Conservation (phyloP, 2,113 vertebrate species). For the Esox niger region DNA sequence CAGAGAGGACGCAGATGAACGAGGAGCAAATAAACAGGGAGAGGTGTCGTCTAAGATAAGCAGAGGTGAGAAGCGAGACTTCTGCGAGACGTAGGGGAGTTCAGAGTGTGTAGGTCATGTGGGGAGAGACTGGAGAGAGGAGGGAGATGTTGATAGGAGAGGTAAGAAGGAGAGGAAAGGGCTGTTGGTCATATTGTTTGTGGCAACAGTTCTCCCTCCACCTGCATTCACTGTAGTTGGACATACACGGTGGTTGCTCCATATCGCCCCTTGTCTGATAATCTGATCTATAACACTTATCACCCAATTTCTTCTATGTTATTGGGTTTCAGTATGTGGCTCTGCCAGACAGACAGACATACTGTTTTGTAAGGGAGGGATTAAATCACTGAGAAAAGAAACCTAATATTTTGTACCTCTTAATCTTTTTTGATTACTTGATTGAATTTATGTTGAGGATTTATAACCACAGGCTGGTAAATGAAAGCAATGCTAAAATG, state of each 20-base stretch:
- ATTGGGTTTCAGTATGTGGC: no score
- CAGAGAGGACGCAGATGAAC: not conserved
- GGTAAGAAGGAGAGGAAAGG: conserved; percentile 3
- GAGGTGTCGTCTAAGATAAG: not conserved
- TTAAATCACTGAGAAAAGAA: not conserved
- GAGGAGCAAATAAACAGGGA: not conserved
- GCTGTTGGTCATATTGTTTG: not conserved
- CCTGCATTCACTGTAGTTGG: not conserved
- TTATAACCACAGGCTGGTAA: not conserved
- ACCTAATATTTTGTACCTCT: not conserved
- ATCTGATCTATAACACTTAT: not conserved
- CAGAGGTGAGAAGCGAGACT: conserved; percentile 4
- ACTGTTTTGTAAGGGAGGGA: not conserved
- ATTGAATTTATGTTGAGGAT: not conserved
- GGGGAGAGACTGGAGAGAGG: not conserved
- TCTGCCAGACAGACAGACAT: not conserved
- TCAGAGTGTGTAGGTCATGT: not conserved
- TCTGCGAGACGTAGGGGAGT: not conserved
- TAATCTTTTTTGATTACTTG: not conserved
- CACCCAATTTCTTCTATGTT: not conserved
- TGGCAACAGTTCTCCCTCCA: not conserved
- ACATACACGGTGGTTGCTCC: not conserved
- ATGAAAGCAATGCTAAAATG: not conserved
- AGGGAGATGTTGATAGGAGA: not conserved
- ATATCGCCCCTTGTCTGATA: not conserved